Conservation (phyloP, 2,888 invertebrate genomes). For the Spicauda simplicius region DNA sequence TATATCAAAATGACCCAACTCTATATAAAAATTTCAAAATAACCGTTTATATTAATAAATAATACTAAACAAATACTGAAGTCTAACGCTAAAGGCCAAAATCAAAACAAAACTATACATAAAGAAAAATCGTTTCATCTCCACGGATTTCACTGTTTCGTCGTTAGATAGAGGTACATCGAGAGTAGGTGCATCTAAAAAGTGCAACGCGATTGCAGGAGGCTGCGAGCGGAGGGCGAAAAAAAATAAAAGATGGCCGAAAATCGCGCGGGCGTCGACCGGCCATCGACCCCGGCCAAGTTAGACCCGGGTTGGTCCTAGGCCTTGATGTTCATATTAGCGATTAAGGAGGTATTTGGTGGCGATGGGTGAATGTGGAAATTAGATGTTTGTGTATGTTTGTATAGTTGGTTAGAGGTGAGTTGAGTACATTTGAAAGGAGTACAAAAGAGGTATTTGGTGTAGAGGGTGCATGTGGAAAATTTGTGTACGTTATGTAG, state of each 20-base stretch:
- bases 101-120: background rate
- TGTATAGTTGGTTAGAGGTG: no score
- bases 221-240: constrained; percentile 54
- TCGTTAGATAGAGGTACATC: constrained; percentile 81
- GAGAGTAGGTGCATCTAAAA: constrained; percentile 84
- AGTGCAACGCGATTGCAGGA: constrained; percentile 79
- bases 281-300: constrained; percentile 68
- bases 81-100: no score
- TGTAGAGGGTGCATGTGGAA: no score
- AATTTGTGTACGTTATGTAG: no score
- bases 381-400: no score
- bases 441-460: no score
- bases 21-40: no score
- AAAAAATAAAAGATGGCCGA: constrained; percentile 68
- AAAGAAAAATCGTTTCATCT: constrained; percentile 41
- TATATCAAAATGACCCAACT: no score
- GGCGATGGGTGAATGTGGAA: background rate
- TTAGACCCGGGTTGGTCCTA: constrained; percentile 56
- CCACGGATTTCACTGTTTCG: constrained; percentile 53
- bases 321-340: constrained; percentile 37
- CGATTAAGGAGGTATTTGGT: background rate
- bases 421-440: no score
- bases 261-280: constrained; percentile 77
- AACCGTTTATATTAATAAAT: no score
- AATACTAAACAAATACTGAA: no score